phyloP scores from a whole-genome alignment of 2,888 invertebrate genomes.

The Cactoblastis cactorum region DNA sequence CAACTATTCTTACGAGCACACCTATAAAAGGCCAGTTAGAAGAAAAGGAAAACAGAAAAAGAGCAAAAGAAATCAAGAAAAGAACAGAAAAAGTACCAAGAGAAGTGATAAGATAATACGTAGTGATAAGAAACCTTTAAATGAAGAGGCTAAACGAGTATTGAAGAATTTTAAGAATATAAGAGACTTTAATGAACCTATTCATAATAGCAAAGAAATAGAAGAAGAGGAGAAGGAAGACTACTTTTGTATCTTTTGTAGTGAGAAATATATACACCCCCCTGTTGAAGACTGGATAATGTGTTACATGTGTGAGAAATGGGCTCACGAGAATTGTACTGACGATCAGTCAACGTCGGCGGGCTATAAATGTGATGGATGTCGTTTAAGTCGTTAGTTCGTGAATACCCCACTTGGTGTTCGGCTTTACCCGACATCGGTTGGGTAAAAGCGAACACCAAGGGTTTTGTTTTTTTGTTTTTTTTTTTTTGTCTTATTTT shows the following conservation, averaged over 20 bases:
- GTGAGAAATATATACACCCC: conserved; percentile 16
- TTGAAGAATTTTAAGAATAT: neutral
- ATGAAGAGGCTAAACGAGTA: conserved; percentile 4
- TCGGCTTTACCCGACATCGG: no score
- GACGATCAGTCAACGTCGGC: conserved; percentile 5
- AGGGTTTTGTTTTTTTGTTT: no score
- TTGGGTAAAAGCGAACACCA: no score
- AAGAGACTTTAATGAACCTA: neutral
- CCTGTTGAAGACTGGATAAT: conserved; percentile 23
- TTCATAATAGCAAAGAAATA: neutral
- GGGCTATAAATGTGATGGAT: no score
- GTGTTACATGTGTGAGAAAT: conserved; percentile 20
- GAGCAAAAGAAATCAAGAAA: conserved; percentile 13
- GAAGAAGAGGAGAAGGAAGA: conserved; percentile 1
- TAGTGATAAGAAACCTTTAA: conserved; percentile 14
- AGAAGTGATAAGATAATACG: neutral
- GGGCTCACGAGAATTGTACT: conserved; percentile 22
- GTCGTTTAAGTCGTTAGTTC: no score
- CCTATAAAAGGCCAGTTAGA: conserved; percentile 19
- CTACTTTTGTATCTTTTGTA: conserved; percentile 17
- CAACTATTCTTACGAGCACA: no score
- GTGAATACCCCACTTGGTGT: no score
- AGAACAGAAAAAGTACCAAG: neutral
- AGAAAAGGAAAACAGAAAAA: conserved; percentile 22
- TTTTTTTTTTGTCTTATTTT: no score